These are phyloP conservation scores for Hyppa rectilinea DNA, from an alignment of 2,888 invertebrate genomes.

Conservation along the genomic window DNA sequence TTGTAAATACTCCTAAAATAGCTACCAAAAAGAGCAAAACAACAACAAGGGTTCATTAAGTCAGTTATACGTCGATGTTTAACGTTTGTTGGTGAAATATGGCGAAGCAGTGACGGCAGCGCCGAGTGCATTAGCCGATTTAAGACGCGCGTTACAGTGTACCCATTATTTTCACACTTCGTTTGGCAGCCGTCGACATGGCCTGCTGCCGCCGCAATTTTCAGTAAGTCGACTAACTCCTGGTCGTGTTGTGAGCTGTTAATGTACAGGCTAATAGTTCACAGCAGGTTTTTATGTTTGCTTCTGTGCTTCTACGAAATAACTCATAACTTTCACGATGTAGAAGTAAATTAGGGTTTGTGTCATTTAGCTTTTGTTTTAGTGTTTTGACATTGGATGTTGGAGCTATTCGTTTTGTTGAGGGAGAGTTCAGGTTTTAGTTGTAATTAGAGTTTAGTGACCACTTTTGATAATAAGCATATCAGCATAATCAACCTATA, in stretches of 20 bases:
- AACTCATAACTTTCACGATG: slow-evolving; percentile 41
- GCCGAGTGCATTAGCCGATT: slow-evolving; percentile 81
- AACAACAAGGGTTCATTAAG: slow-evolving; percentile 35
- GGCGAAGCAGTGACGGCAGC: slow-evolving; percentile 58
- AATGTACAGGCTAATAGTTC: slow-evolving; percentile 75
- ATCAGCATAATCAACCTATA: no score
- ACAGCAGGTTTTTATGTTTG: slow-evolving; percentile 66
- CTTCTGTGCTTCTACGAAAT: slow-evolving; percentile 52
- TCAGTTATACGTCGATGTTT: slow-evolving; percentile 49
- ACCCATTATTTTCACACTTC: slow-evolving; percentile 88
- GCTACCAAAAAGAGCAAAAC: not conserved
- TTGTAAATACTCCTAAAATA: not conserved
- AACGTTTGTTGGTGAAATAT: slow-evolving; percentile 64
- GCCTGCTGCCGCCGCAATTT: slow-evolving; percentile 72
- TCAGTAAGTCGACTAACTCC: slow-evolving; percentile 72
- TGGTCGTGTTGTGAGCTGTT: slow-evolving; percentile 68
- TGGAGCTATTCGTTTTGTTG: not conserved
- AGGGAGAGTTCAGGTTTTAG: not conserved
- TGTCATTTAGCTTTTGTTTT: slow-evolving; percentile 9
- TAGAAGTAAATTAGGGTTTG: slow-evolving; percentile 14
- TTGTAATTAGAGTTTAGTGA: no score
- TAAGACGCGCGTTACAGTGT: slow-evolving; percentile 78
- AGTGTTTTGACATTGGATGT: not conserved
- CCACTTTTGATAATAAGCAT: not conserved
- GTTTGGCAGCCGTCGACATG: slow-evolving; percentile 76